A percentile compares a stretch with the other conserved stretches of the same genome.
Evolutionary conservation across 2,113 vertebrate genomes (phyloP).

Genomic region (Hippocampus mohnikei): DNA sequence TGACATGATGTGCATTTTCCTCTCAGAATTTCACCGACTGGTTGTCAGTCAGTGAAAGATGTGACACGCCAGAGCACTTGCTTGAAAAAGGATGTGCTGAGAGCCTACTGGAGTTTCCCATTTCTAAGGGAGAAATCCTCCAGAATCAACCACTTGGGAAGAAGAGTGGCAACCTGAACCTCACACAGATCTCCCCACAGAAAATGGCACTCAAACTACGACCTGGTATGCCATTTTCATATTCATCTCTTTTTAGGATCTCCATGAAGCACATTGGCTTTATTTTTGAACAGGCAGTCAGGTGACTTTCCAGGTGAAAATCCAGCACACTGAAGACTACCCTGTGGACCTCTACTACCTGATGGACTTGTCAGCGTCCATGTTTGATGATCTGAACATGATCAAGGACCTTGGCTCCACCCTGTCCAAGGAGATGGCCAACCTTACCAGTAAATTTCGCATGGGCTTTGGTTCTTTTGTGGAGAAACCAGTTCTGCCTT

Average conservation of each 20-base stretch:
- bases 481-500: conserved; percentile 94
- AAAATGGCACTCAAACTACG: conserved; percentile 82
- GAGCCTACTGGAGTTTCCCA: conserved; percentile 79
- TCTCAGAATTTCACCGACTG: conserved; percentile 88
- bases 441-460: conserved; percentile 91
- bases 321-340: conserved; percentile 90
- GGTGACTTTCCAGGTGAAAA: conserved; percentile 84
- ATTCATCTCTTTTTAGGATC: conserved; percentile 3
- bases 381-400: conserved; percentile 86
- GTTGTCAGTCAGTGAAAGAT: conserved; percentile 77
- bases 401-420: conserved; percentile 89
- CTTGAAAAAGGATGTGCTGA: conserved; percentile 79
- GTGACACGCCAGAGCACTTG: conserved; percentile 79
- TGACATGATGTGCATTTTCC: neutral
- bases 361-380: conserved; percentile 97
- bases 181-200: conserved; percentile 89
- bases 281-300: conserved; percentile 70
- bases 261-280: neutral
- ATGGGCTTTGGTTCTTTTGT: conserved; percentile 97
- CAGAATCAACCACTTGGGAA: conserved; percentile 75
- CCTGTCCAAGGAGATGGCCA: conserved; percentile 91
- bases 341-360: conserved; percentile 97
- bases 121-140: conserved; percentile 75
- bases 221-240: conserved; percentile 74
- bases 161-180: conserved; percentile 65